Evolutionary conservation across 35 echinoderm and acorn worm genomes (phyloP).

Genomic region (Diadema setosum): DNA sequence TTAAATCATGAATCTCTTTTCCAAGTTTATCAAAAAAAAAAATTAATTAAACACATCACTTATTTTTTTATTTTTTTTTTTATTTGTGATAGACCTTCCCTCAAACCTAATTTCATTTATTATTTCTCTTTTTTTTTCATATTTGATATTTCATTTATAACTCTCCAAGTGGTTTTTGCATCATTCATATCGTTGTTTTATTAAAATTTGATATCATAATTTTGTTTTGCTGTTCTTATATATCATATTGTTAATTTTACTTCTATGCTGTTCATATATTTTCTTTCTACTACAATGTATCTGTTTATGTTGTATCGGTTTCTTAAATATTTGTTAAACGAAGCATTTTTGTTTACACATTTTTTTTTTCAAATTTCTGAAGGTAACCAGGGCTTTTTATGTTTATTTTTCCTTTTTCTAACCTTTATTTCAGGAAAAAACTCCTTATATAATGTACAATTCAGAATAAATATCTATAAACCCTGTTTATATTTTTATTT

Average conservation of each 20-base stretch:
- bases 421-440: neutral
- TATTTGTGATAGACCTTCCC: neutral
- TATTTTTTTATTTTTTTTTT: no score
- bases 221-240: neutral
- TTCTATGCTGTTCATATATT: neutral
- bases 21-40: neutral
- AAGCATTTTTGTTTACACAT: neutral
- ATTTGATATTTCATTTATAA: neutral
- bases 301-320: no score
- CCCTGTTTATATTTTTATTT: neutral
- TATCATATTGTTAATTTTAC: neutral
- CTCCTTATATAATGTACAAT: neutral
- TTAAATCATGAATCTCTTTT: neutral
- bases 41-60: neutral
- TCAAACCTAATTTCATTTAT: neutral
- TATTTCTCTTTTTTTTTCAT: neutral
- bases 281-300: neutral
- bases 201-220: neutral
- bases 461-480: neutral
- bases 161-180: no score
- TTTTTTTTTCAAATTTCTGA: neutral
- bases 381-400: neutral
- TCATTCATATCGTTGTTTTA: neutral
- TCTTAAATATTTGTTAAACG: neutral
- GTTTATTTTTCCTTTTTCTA: neutral